These are phyloP conservation scores for Melieria omissa DNA, from an alignment of 2,888 invertebrate species.

Conservation along the genomic window DNA sequence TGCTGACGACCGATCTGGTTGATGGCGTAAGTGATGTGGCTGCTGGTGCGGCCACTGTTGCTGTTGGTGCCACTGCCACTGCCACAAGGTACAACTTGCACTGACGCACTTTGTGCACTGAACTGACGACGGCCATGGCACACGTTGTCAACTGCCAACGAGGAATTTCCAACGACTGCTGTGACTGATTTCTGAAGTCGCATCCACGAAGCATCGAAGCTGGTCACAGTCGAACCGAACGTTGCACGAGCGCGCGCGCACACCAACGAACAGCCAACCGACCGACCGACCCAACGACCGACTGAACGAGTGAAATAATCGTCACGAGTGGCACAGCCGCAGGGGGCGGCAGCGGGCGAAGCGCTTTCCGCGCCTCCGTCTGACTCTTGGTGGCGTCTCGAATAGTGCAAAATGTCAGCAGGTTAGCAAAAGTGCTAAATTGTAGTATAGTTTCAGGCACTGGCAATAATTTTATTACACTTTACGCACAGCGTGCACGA, in stretches of 20 bases:
- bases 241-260: conserved; percentile 18
- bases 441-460: conserved; percentile 40
- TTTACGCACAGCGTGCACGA: no score
- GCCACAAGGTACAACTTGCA: conserved; percentile 55
- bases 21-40: conserved; percentile 2
- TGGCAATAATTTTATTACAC: no score
- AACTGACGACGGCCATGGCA: conserved; percentile 53
- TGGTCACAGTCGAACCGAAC: neutral
- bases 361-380: no score
- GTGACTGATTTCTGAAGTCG: conserved; percentile 41
- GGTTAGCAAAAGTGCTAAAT: neutral
- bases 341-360: no score
- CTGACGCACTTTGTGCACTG: conserved; percentile 63
- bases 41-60: conserved; percentile 20
- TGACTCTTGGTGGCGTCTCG: conserved; percentile 39
- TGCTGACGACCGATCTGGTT: conserved; percentile 12
- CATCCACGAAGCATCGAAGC: conserved; percentile 32
- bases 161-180: conserved; percentile 46
- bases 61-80: conserved; percentile 21
- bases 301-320: conserved; percentile 14
- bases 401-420: conserved; percentile 30
- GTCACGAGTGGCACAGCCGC: neutral
- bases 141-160: conserved; percentile 52
- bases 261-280: conserved; percentile 1
- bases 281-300: conserved; percentile 33